Percentiles rank a stretch among this genome's conserved stretches.
phyloP scores from a whole-genome alignment of 2,888 invertebrate genomes.

The Drosophila mercatorum region DNA sequence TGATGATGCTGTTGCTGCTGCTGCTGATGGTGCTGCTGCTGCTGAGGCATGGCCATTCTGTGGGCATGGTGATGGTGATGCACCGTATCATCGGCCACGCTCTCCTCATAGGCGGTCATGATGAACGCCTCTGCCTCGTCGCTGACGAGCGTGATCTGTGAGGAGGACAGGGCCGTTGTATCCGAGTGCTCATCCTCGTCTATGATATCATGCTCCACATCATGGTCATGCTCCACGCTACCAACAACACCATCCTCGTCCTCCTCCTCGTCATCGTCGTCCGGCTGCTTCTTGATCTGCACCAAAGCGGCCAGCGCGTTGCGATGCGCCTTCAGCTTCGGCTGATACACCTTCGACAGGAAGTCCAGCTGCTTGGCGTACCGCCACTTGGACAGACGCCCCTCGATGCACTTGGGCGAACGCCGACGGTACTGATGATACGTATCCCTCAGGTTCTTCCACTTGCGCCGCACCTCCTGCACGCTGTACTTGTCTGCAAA shows the following conservation, averaged over 20 bases:
- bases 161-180: constrained; percentile 49
- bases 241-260: constrained; percentile 40
- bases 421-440: constrained; percentile 83
- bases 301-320: constrained; percentile 55
- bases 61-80: constrained; percentile 46
- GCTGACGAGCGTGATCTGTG: constrained; percentile 75
- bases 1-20: constrained; percentile 39
- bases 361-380: constrained; percentile 82
- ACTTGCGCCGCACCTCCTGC: constrained; percentile 82
- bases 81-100: constrained; percentile 77
- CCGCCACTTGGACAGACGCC: constrained; percentile 82
- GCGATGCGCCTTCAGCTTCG: constrained; percentile 82
- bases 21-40: constrained; percentile 50
- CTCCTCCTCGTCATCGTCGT: constrained; percentile 59
- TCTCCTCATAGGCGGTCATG: constrained; percentile 79
- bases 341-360: constrained; percentile 81
- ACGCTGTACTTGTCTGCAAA: constrained; percentile 70
- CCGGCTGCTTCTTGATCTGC: constrained; percentile 59
- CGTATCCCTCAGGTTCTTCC: constrained; percentile 83
- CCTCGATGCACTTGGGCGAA: constrained; percentile 77
- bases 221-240: constrained; percentile 26
- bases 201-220: constrained; percentile 45
- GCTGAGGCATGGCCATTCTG: constrained; percentile 5
- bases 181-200: constrained; percentile 71
- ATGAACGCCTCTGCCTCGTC: constrained; percentile 80